phyloP scores from a whole-genome alignment of 2,888 invertebrate genomes.

The Drosophila cracens region DNA sequence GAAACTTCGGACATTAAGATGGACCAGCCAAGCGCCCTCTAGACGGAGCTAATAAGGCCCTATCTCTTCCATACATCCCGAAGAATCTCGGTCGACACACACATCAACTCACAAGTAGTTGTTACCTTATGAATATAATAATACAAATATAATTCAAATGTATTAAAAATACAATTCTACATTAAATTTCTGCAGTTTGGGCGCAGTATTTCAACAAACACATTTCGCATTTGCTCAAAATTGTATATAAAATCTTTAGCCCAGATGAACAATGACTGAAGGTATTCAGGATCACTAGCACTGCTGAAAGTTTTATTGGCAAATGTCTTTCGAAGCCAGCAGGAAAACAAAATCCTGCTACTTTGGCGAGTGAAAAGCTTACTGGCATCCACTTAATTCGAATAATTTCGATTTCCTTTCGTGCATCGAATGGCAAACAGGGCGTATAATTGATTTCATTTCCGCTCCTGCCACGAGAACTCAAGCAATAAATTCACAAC shows the following conservation, averaged over 20 bases:
- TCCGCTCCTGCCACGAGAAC: conserved; percentile 66
- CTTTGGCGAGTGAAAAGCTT: conserved; percentile 19
- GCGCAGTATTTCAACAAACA: neutral
- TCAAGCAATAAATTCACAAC: conserved; percentile 61
- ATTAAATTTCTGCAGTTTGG: neutral
- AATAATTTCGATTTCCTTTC: conserved; percentile 75
- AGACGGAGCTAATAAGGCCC: neutral
- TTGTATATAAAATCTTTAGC: neutral
- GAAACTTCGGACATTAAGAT: neutral
- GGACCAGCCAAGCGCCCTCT: accelerated
- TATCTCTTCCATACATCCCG: neutral
- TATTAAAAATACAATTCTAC: neutral
- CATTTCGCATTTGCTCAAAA: neutral
- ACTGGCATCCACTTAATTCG: conserved; percentile 59
- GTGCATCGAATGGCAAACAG: conserved; percentile 65
- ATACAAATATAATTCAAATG: neutral
- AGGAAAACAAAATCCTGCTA: neutral
- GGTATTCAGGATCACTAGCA: neutral
- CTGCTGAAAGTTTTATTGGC: neutral
- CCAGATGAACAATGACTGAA: neutral
- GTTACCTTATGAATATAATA: neutral
- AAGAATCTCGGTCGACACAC: neutral
- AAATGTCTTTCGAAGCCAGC: neutral
- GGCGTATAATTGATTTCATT: conserved; percentile 78
- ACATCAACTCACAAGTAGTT: neutral